Evolutionary conservation across 2,797 vertebrate genomes (phyloP), one percentile per base, ranked within the genome.

Genomic region (Leontopithecus rosalia): DNA sequence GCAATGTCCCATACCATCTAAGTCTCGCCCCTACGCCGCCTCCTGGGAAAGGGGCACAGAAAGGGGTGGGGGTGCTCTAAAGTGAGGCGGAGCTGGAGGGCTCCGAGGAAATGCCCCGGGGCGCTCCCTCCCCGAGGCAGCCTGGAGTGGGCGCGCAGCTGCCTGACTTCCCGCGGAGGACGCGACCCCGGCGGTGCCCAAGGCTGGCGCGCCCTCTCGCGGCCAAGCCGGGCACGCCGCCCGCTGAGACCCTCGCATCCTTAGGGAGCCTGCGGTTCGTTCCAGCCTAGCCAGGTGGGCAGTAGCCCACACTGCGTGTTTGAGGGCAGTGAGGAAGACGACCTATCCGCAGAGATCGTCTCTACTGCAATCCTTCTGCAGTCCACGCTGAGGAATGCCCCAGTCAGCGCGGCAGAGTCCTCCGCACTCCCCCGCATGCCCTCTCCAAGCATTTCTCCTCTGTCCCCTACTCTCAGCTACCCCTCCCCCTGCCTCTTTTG

Each of bases 171-270:
- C 8, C 26, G 20, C 13, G 0, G 41, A 2, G 0, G 14, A 5
- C 6, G 10, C 3, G 3, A 24, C 72, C 28, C 8, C 0, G 4
- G 76, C 52, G 75, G 55, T 93, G 11, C 64, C 88, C 84, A 39
- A 64, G 92, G 50, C 81, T 72, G 81, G 94, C 39, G 94, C 97
- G 90, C 97, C 92, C 96, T 90, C 97, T 97, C 0, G 88, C 41
- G 97, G 81, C 76, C 22, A 14, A 0, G 0, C 0, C 8, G 28
- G 77, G 30, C 4, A 61, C 55, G 28, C 20, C 39, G 33, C 52
- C 43, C 7, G 19, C 43, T 9, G 26, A 73, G 75, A 4, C 2
- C 28, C 0, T 11, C 4, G 50, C 52, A 0, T 46, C 75, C 28
- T 15, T 10, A 1, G 2, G 5, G 3, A 6, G 22, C 28, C 39